Evolutionary conservation across 2,888 invertebrate genomes (phyloP).

Genomic region (Diarsia dahlii): DNA sequence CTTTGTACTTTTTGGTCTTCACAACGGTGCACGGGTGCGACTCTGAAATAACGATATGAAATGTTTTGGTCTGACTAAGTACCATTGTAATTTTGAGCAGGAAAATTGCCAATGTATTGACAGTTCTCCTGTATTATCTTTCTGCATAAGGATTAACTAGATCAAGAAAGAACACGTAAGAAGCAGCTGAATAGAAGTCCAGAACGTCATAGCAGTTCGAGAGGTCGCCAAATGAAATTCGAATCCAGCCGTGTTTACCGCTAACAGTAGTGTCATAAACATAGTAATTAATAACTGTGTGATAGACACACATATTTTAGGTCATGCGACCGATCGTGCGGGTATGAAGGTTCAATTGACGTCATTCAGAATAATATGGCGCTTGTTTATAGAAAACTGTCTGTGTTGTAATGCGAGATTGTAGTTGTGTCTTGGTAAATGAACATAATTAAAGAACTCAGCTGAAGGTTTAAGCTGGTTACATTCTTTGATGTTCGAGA

Average conservation of each 20-base stretch:
- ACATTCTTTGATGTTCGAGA: neutral
- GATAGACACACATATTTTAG: conserved; percentile 50
- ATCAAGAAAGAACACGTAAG: neutral
- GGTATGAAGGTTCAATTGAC: conserved; percentile 57
- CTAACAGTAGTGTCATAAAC: conserved; percentile 60
- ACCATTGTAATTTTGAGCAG: neutral
- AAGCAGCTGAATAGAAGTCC: neutral
- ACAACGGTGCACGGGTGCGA: too few species aligned
- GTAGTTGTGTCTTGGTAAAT: conserved; percentile 38
- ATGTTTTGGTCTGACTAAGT: neutral
- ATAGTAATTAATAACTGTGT: conserved; percentile 44
- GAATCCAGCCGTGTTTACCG: conserved; percentile 30
- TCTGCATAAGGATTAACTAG: neutral
- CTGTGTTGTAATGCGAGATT: conserved; percentile 61
- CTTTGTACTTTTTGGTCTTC: neutral
- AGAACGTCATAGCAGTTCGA: conserved; percentile 20
- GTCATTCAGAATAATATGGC: conserved; percentile 73
- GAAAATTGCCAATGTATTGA: neutral
- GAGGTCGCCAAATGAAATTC: conserved; percentile 14
- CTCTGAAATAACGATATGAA: neutral
- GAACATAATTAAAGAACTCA: conserved; percentile 1
- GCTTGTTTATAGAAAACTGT: conserved; percentile 65
- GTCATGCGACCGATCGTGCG: conserved; percentile 54
- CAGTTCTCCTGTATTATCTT: neutral
- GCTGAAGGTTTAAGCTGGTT: neutral